These are phyloP conservation scores for Willisornis vidua DNA, from an alignment of 2,113 vertebrate genomes.

Conservation along the genomic window DNA sequence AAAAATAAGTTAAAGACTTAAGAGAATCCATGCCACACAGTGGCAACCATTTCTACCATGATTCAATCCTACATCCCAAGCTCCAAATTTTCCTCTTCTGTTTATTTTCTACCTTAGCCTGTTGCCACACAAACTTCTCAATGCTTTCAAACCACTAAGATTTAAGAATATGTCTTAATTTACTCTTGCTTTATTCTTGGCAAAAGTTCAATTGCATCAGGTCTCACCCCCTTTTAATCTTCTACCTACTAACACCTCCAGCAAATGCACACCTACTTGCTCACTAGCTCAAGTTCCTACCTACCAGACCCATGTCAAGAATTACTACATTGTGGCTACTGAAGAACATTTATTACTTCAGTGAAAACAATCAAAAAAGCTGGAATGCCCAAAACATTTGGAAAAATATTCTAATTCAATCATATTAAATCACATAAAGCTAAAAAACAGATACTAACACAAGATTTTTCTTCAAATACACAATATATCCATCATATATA, in stretches of 20 bases:
- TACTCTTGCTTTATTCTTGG: neutral
- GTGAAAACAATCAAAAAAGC: neutral
- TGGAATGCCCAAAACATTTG: neutral
- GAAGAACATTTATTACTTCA: neutral
- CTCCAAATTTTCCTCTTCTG: neutral
- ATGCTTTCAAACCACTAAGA: neutral
- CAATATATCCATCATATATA: neutral
- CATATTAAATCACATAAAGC: neutral
- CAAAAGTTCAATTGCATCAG: neutral
- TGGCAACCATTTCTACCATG: conserved; percentile 9
- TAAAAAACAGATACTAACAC: neutral
- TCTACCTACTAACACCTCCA: neutral
- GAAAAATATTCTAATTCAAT: neutral
- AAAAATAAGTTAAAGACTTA: conserved; percentile 28
- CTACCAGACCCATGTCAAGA: neutral
- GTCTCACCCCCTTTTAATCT: neutral
- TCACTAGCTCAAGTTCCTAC: neutral
- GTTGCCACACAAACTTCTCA: neutral
- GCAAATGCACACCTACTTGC: neutral
- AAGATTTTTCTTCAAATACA: neutral
- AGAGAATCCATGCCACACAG: conserved; percentile 24
- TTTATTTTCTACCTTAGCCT: neutral
- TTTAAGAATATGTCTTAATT: neutral
- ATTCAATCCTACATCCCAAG: neutral
- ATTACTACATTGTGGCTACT: neutral